These are phyloP conservation scores for Lepilemur ruficaudatus DNA, from an alignment of 2,797 vertebrate species.

Conservation along the genomic window DNA sequence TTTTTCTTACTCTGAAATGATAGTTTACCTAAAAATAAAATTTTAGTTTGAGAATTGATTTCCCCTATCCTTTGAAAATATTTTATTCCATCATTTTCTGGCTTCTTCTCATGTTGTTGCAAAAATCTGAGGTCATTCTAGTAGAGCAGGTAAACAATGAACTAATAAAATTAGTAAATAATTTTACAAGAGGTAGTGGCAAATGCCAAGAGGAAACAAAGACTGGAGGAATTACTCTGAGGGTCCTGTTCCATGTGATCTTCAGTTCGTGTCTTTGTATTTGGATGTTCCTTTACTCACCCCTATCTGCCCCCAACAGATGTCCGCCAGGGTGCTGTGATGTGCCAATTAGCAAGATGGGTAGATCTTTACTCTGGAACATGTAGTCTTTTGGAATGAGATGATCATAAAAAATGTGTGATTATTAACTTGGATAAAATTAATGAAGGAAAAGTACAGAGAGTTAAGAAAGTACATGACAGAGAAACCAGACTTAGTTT, in stretches of 20 bases:
- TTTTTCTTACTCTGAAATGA: not conserved
- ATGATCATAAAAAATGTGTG: not conserved
- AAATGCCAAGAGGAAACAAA: not conserved
- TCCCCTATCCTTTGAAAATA: not conserved
- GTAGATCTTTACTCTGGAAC: not conserved
- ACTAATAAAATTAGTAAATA: not conserved
- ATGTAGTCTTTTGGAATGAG: not conserved
- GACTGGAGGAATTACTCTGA: not conserved
- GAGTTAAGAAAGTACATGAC: not conserved
- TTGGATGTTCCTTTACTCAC: not conserved
- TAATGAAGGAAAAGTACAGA: not conserved
- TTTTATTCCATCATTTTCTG: not conserved
- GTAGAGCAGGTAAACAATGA: not conserved
- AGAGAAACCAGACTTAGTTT: not conserved
- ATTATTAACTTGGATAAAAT: constrained; percentile 17
- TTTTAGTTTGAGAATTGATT: not conserved
- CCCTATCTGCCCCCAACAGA: too few relatives aligned
- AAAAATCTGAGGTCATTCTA: not conserved
- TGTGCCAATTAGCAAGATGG: not conserved
- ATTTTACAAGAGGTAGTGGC: not conserved
- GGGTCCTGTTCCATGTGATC: not conserved
- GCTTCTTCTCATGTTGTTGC: not conserved
- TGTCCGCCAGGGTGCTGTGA: not conserved
- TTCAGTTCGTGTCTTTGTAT: not conserved
- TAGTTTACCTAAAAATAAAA: not conserved